Evolutionary conservation across 2,888 invertebrate species (phyloP).

Genomic region (Ennomos fuscantarius): DNA sequence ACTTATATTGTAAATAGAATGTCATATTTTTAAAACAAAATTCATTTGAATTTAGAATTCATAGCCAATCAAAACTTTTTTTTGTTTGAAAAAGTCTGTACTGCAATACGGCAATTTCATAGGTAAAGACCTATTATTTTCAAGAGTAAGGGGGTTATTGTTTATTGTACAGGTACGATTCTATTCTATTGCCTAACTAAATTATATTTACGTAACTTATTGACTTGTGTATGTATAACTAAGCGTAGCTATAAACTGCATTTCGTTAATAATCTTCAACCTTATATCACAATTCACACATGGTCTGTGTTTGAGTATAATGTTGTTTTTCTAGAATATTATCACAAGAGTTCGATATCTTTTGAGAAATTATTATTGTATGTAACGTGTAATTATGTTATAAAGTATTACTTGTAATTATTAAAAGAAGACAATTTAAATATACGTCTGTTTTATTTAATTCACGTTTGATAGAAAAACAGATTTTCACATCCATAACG

Average conservation of each 20-base stretch:
- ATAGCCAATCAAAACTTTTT: no score
- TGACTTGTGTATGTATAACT: slow-evolving; percentile 71
- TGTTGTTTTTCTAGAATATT: slow-evolving; percentile 71
- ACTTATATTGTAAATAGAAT: no score
- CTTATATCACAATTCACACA: slow-evolving; percentile 58
- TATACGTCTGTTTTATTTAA: slow-evolving; percentile 56
- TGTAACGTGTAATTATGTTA: slow-evolving; percentile 84
- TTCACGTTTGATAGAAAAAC: slow-evolving; percentile 1
- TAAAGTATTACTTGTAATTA: slow-evolving; percentile 84
- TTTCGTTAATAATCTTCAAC: slow-evolving; percentile 76
- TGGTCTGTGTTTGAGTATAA: slow-evolving; percentile 69
- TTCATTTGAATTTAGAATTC: no score
- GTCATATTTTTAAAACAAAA: no score
- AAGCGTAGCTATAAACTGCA: slow-evolving; percentile 76
- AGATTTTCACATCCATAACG: no score
- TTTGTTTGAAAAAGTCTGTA: no score
- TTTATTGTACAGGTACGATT: slow-evolving; percentile 77
- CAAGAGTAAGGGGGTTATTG: slow-evolving; percentile 49
- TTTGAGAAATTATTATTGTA: slow-evolving; percentile 82
- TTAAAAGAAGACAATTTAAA: slow-evolving; percentile 83
- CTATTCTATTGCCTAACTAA: slow-evolving; percentile 74
- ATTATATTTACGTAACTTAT: slow-evolving; percentile 84
- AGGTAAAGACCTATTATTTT: no score
- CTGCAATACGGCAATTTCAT: no score
- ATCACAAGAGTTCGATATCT: slow-evolving; percentile 80